phyloP scores from a whole-genome alignment of 2,113 vertebrate genomes.

The Amphiprion percula region DNA sequence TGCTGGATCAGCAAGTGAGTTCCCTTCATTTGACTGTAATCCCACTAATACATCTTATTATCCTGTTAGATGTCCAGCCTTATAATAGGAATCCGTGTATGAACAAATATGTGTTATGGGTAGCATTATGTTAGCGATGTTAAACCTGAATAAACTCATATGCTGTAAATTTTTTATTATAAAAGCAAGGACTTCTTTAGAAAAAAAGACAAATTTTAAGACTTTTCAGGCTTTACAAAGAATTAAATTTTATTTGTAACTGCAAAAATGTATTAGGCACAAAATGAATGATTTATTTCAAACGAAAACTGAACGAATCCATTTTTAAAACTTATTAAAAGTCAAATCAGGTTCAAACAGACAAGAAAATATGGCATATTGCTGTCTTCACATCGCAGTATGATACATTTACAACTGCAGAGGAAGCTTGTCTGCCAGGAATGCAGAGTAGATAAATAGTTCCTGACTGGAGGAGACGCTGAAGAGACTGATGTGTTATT shows the following conservation, averaged over 20 bases:
- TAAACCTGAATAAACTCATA: neutral
- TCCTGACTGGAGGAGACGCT: neutral
- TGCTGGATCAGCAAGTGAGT: slow-evolving; percentile 98
- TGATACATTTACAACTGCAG: neutral
- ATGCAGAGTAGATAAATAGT: slow-evolving; percentile 3
- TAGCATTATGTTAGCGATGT: neutral
- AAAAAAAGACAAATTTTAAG: neutral
- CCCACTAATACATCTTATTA: neutral
- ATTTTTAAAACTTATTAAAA: slow-evolving; percentile 6
- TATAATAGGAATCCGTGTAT: neutral
- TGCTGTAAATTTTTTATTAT: neutral
- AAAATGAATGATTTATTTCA: neutral
- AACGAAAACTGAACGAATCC: neutral
- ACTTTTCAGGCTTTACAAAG: neutral
- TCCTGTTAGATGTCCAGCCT: neutral
- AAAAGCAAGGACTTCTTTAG: too few relatives aligned
- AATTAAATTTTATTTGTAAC: neutral
- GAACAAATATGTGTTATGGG: too few relatives aligned
- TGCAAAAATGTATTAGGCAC: neutral
- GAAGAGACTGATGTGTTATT: neutral
- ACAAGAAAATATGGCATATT: neutral
- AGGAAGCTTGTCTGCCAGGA: slow-evolving; percentile 6
- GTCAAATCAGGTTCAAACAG: neutral
- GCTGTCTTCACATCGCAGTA: neutral
- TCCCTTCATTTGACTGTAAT: slow-evolving; percentile 25